A percentile compares a stretch with the other conserved stretches of the same genome.
phyloP scores from a whole-genome alignment of 2,113 vertebrate genomes.

The Harpagus bidentatus region DNA sequence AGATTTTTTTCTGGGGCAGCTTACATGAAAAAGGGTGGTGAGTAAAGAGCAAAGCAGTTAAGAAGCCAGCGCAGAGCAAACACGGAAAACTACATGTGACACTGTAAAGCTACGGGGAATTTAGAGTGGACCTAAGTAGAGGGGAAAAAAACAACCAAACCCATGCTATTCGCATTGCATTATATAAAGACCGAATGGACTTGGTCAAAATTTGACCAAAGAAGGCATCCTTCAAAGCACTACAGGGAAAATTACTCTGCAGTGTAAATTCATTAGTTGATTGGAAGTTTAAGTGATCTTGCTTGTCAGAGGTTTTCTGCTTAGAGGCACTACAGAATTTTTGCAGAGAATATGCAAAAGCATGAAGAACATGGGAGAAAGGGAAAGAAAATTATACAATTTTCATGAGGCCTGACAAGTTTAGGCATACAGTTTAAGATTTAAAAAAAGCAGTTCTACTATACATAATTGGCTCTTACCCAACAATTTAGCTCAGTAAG shows the following conservation, averaged over 20 bases:
- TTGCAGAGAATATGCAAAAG: neutral
- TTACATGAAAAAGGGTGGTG: neutral
- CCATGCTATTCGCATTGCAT: neutral
- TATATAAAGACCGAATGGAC: neutral
- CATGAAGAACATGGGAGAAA: neutral
- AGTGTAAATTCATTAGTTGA: neutral
- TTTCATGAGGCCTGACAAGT: neutral
- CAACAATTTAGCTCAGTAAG: neutral
- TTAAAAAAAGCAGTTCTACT: neutral
- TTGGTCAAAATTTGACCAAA: neutral
- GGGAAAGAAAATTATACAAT: neutral
- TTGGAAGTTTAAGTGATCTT: neutral
- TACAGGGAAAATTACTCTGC: neutral
- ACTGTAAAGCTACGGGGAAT: neutral
- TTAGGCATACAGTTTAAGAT: neutral
- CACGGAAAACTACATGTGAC: neutral
- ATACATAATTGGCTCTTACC: neutral
- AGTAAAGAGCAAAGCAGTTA: neutral
- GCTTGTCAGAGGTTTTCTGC: neutral
- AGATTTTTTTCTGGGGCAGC: neutral
- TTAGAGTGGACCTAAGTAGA: neutral
- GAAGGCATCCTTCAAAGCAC: neutral
- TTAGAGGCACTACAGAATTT: neutral
- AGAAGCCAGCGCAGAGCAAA: neutral
- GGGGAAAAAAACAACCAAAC: rapidly evolving